phyloP scores from a whole-genome alignment of 1,140 invertebrate species.

The Epicauta chinensis region DNA sequence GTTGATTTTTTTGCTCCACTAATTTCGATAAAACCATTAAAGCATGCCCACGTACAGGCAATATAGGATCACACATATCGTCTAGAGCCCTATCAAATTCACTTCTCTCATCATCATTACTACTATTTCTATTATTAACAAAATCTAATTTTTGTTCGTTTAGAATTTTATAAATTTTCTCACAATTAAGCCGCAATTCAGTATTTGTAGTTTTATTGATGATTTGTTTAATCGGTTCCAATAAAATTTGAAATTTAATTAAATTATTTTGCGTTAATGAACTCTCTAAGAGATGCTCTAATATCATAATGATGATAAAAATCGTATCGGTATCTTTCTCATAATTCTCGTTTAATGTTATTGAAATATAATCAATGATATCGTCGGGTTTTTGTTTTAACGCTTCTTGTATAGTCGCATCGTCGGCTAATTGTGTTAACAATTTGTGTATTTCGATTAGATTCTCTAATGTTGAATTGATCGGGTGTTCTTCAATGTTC shows the following conservation, averaged over 20 bases:
- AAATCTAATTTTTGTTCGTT: slow-evolving; percentile 1
- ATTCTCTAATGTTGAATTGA: too few relatives aligned
- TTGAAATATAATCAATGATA: slow-evolving; percentile 16
- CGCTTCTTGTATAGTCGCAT: slow-evolving; percentile 39
- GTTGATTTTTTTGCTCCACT: slow-evolving; percentile 57
- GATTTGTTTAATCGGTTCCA: slow-evolving; percentile 24
- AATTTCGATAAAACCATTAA: slow-evolving; percentile 66
- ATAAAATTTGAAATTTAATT: slow-evolving; percentile 25
- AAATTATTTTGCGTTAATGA: slow-evolving; percentile 2
- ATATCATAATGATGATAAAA: slow-evolving; percentile 46
- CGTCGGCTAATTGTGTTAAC: slow-evolving; percentile 36
- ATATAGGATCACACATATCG: slow-evolving; percentile 63
- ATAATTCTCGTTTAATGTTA: too few relatives aligned
- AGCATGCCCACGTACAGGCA: slow-evolving; percentile 77
- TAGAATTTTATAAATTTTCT: slow-evolving; percentile 26
- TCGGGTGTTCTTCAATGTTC: too few relatives aligned
- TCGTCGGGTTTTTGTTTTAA: slow-evolving; percentile 39
- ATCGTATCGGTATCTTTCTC: slow-evolving; percentile 35
- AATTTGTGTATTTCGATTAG: slow-evolving; percentile 19
- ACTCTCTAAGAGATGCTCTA: slow-evolving; percentile 44
- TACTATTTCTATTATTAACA: too few relatives aligned
- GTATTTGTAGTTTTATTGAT: slow-evolving; percentile 21
- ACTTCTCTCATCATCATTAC: slow-evolving; percentile 37
- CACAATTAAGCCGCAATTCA: slow-evolving; percentile 28
- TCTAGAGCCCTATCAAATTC: slow-evolving; percentile 57